These are phyloP conservation scores for Forbesichthys papilliferus DNA, from an alignment of 2,113 vertebrate genomes.

Conservation along the genomic window DNA sequence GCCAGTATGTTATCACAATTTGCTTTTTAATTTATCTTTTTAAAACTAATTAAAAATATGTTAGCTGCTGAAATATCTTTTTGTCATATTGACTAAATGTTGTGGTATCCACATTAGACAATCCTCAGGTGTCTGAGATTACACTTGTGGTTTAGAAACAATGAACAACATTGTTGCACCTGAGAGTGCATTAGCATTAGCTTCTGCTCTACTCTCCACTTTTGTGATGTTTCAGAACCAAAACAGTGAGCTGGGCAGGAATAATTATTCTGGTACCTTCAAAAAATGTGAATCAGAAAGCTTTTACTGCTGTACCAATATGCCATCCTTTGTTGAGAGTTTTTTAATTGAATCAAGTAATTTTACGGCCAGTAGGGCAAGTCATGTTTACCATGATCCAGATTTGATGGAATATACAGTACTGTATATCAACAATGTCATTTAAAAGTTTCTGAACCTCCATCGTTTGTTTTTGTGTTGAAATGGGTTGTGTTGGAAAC, in stretches of 20 bases:
- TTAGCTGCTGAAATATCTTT: no score
- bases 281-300: background rate
- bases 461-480: slow-evolving; percentile 45
- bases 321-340: slow-evolving; percentile 31
- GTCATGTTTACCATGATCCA: slow-evolving; percentile 36
- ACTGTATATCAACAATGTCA: slow-evolving; percentile 21
- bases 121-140: background rate
- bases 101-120: background rate
- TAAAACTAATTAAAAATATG: background rate
- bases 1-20: slow-evolving; percentile 9
- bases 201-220: no score
- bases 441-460: slow-evolving; percentile 33
- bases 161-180: no score
- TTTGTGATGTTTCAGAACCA: no score
- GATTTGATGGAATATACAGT: slow-evolving; percentile 35
- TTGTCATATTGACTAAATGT: background rate
- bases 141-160: background rate
- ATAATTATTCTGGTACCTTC: no score
- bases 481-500: slow-evolving; percentile 49
- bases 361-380: slow-evolving; percentile 35
- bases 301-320: slow-evolving; percentile 5
- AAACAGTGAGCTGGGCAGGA: no score
- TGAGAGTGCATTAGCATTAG: no score
- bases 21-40: background rate
- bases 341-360: slow-evolving; percentile 32